Conservation (phyloP, 2,888 invertebrate genomes). For the Orthosia cruda region DNA sequence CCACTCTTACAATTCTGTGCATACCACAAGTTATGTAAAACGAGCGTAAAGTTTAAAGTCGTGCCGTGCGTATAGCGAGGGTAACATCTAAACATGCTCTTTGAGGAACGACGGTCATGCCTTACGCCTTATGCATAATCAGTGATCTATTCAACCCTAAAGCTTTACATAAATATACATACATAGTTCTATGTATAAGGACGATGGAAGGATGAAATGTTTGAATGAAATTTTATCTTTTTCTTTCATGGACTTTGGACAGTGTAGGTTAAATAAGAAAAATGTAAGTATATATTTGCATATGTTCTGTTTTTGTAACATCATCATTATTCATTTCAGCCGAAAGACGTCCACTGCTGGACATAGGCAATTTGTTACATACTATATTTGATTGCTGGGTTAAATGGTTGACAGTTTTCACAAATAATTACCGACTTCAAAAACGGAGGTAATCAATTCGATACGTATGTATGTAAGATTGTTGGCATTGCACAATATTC, state of each 20-base stretch:
- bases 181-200: not conserved
- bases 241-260: not conserved
- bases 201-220: not conserved
- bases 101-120: slow-evolving; percentile 38
- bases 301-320: too few relatives aligned
- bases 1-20: slow-evolving; percentile 12
- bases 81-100: slow-evolving; percentile 37
- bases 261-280: too few relatives aligned
- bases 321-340: too few relatives aligned
- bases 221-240: not conserved
- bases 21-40: slow-evolving; percentile 10
- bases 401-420: too few relatives aligned
- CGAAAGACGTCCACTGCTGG: too few relatives aligned
- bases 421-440: too few relatives aligned
- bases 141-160: slow-evolving; percentile 47
- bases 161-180: slow-evolving; percentile 14
- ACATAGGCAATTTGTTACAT: too few relatives aligned
- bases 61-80: slow-evolving; percentile 25
- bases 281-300: too few relatives aligned
- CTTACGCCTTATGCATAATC: slow-evolving; percentile 60
- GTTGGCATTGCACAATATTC: too few relatives aligned
- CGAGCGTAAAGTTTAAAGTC: slow-evolving; percentile 15
- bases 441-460: too few relatives aligned
- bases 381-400: too few relatives aligned
- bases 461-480: too few relatives aligned